A percentile compares a stretch with the other conserved stretches of the same genome.
These are phyloP conservation scores for Zeus faber DNA, from an alignment of 2,113 vertebrate genomes.

Conservation along the genomic window DNA sequence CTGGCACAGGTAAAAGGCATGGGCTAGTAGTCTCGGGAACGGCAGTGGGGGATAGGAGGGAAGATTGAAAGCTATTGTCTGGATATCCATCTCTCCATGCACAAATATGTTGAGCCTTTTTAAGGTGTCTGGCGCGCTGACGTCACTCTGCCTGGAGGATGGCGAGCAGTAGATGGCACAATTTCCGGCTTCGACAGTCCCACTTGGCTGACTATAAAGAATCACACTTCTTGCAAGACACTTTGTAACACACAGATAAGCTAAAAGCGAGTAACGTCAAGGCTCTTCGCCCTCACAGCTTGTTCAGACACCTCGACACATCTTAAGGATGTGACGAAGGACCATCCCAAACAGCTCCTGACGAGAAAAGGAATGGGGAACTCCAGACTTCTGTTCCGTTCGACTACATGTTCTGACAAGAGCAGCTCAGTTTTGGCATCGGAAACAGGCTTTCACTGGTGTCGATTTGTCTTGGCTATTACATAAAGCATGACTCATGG, in stretches of 20 bases:
- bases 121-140: neutral
- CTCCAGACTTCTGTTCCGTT: no score
- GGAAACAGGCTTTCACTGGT: neutral
- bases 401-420: neutral
- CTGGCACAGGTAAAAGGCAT: slow-evolving; percentile 67
- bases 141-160: neutral
- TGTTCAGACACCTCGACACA: neutral
- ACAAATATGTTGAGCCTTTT: slow-evolving; percentile 7
- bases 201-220: no score
- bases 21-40: slow-evolving; percentile 63
- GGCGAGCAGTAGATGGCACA: no score
- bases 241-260: no score
- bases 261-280: neutral
- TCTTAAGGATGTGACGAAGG: neutral
- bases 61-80: slow-evolving; percentile 51
- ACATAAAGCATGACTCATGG: neutral
- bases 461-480: neutral
- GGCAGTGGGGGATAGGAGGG: slow-evolving; percentile 47
- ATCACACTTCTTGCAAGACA: neutral
- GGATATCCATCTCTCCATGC: slow-evolving; percentile 44
- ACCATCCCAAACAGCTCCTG: neutral
- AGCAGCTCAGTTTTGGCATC: neutral
- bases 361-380: no score
- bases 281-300: neutral
- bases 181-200: no score